A percentile compares a stretch with the other conserved stretches of the same genome.
Evolutionary conservation across 2,113 vertebrate genomes (phyloP).

Genomic region (Triplophysa rosa): DNA sequence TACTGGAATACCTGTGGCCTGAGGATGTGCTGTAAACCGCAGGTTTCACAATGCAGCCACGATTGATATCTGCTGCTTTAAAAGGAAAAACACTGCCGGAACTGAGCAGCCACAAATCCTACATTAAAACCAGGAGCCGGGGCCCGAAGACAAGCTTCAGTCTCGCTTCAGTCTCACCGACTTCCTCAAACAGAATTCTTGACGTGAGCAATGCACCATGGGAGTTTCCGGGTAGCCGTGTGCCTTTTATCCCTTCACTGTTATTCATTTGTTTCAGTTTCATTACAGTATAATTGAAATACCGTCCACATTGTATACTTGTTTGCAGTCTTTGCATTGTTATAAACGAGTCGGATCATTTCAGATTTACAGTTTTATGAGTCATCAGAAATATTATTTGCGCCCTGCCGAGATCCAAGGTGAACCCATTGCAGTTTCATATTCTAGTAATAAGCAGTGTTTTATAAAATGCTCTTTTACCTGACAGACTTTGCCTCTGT

Average conservation of each 20-base stretch:
- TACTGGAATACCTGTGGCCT: constrained; percentile 16
- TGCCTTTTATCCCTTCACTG: background rate
- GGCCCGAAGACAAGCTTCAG: constrained; percentile 29
- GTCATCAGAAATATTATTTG: background rate
- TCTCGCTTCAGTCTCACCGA: constrained; percentile 7
- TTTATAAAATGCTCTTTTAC: background rate
- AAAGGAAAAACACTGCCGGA: constrained; percentile 30
- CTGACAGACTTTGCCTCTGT: background rate
- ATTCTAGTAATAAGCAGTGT: background rate
- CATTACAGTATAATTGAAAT: background rate
- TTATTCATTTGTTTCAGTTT: background rate
- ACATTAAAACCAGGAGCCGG: constrained; percentile 15
- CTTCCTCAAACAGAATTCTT: constrained; percentile 41
- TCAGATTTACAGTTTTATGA: background rate
- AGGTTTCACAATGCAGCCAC: constrained; percentile 10
- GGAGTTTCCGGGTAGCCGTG: constrained; percentile 24
- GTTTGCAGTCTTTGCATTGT: background rate
- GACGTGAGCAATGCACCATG: constrained; percentile 30
- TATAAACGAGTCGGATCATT: background rate
- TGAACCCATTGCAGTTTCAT: background rate
- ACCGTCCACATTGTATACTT: no score
- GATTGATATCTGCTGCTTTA: constrained; percentile 23
- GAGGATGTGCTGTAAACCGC: constrained; percentile 26
- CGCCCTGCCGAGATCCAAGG: background rate
- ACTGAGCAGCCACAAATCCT: constrained; percentile 35